Percentiles rank a stretch among this genome's conserved stretches.
These are phyloP conservation scores for Crax fasciolata DNA, from an alignment of 2,797 vertebrate genomes.

Conservation along the genomic window DNA sequence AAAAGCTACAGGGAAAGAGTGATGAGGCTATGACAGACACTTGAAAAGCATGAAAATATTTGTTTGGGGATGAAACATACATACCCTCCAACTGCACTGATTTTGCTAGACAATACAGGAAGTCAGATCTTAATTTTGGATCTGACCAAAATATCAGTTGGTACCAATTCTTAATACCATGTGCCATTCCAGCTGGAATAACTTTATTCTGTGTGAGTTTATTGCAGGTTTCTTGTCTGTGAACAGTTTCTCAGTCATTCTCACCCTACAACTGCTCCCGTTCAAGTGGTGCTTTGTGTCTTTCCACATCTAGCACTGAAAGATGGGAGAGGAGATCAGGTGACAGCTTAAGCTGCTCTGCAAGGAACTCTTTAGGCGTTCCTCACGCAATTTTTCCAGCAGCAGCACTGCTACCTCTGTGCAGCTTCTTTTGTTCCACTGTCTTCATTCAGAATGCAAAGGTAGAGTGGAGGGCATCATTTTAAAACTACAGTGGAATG, in stretches of 20 bases:
- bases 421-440: not conserved
- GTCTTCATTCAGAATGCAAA: slow-evolving; percentile 24
- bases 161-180: slow-evolving; percentile 23
- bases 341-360: slow-evolving; percentile 12
- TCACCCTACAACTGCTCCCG: slow-evolving; percentile 34
- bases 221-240: slow-evolving; percentile 23
- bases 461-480: not conserved
- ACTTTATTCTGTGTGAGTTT: not conserved
- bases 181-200: not conserved
- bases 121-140: slow-evolving; percentile 56
- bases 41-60: slow-evolving; percentile 75
- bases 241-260: slow-evolving; percentile 34
- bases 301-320: not conserved
- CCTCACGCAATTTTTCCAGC: accelerated
- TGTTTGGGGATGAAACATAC: slow-evolving; percentile 71
- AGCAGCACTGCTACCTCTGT: not conserved
- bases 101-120: slow-evolving; percentile 45
- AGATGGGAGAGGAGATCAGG: not conserved
- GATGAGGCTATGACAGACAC: slow-evolving; percentile 75
- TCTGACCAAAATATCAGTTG: slow-evolving; percentile 77
- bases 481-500: not conserved
- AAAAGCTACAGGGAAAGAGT: slow-evolving; percentile 72
- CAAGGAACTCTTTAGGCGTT: slow-evolving; percentile 28
- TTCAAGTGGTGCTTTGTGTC: not conserved
- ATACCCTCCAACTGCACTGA: slow-evolving; percentile 65